Evolutionary conservation across 2,888 invertebrate genomes (phyloP).

Genomic region (Tachina grossa): DNA sequence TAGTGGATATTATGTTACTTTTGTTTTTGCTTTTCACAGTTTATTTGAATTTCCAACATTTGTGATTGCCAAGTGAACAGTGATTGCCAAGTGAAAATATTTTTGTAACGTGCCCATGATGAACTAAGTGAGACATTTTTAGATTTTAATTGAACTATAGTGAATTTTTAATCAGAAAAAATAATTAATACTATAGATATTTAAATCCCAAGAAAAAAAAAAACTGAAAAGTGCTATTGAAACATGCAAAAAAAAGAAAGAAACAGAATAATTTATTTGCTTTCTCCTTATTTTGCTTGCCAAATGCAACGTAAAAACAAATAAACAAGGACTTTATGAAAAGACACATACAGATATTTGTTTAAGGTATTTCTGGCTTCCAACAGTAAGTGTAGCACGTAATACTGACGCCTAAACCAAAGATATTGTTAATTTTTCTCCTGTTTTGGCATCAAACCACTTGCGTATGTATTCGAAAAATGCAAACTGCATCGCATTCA

Average conservation of each 20-base stretch:
- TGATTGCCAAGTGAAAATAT: too few species aligned
- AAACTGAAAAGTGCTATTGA: slow-evolving; percentile 24
- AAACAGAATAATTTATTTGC: slow-evolving; percentile 1
- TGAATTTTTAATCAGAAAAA: too few species aligned
- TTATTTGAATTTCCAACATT: too few species aligned
- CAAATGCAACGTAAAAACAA: slow-evolving; percentile 47
- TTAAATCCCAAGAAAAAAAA: slow-evolving; percentile 18
- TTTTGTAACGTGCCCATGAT: too few species aligned
- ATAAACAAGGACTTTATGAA: slow-evolving; percentile 12
- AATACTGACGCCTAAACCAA: slow-evolving; percentile 12
- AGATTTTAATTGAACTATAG: too few species aligned
- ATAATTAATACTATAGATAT: too few species aligned
- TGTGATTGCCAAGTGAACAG: too few species aligned
- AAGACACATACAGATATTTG: slow-evolving; percentile 32
- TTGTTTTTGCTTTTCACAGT: too few species aligned
- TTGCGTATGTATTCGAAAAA: not conserved
- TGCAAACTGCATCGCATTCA: not conserved
- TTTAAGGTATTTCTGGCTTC: slow-evolving; percentile 28
- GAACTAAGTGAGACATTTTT: too few species aligned
- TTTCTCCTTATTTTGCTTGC: slow-evolving; percentile 12
- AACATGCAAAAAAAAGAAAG: slow-evolving; percentile 38
- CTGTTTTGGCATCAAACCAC: slow-evolving; percentile 10
- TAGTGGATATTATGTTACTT: too few species aligned
- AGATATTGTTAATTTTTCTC: not conserved
- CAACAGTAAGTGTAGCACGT: not conserved